A percentile compares a stretch with the other conserved stretches of the same genome.
Conservation (phyloP, 1,140 invertebrate genomes). For the Ceratina australensis region DNA sequence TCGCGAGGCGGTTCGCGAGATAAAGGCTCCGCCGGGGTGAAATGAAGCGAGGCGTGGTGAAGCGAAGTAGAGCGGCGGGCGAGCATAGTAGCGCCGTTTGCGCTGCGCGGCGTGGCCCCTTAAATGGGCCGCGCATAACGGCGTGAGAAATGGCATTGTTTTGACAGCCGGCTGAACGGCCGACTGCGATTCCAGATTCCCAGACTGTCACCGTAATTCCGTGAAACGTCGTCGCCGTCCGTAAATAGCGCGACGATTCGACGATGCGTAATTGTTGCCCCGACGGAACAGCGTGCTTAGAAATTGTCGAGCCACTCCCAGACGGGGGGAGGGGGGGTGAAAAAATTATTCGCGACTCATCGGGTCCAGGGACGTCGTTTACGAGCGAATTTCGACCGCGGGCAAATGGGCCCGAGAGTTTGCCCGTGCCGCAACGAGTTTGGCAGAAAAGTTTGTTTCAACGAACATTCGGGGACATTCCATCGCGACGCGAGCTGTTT, state of each 20-base stretch:
- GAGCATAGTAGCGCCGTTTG: conserved; percentile 43
- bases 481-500: conserved; percentile 41
- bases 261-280: conserved; percentile 13
- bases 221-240: conserved; percentile 17
- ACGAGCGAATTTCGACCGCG: neutral
- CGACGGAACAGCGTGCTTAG: neutral
- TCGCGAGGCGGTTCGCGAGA: conserved; percentile 14
- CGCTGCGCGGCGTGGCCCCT: conserved; percentile 42
- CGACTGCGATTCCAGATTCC: conserved; percentile 26
- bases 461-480: conserved; percentile 26
- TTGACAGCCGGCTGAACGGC: conserved; percentile 69
- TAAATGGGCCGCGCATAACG: conserved; percentile 74
- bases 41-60: conserved; percentile 56
- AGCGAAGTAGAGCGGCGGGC: conserved; percentile 58
- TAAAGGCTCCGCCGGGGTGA: conserved; percentile 20
- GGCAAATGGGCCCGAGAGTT: neutral
- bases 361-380: no score
- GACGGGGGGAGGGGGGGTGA: no score
- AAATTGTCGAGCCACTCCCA: no score
- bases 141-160: conserved; percentile 74
- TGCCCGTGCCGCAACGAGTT: conserved; percentile 27
- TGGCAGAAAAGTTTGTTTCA: conserved; percentile 46
- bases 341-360: no score
- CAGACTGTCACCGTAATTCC: conserved; percentile 22
- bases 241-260: conserved; percentile 10